A percentile compares a stretch with the other conserved stretches of the same genome.
Conservation (phyloP, 2,888 invertebrate species). For the Vandiemenella viatica region DNA sequence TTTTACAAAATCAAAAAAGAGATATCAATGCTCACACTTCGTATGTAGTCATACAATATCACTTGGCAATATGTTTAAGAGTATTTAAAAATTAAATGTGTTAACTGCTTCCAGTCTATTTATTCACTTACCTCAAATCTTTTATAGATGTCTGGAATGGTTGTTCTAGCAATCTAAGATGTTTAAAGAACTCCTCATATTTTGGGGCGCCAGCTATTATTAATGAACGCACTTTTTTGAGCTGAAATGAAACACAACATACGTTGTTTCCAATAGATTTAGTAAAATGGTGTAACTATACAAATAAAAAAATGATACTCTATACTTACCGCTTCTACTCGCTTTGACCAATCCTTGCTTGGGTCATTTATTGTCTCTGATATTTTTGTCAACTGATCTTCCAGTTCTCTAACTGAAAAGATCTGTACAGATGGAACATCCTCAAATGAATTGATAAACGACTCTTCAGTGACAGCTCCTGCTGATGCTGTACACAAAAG, state of each 20-base stretch:
- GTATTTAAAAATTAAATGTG: too few relatives aligned
- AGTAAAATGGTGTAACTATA: too few relatives aligned
- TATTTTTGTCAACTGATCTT: conserved; percentile 61
- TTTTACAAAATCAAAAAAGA: too few relatives aligned
- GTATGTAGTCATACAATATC: too few relatives aligned
- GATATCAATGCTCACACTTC: too few relatives aligned
- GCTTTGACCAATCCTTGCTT: conserved; percentile 83
- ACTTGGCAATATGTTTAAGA: too few relatives aligned
- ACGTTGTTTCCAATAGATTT: too few relatives aligned
- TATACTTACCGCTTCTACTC: conserved; percentile 68
- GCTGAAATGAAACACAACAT: conserved; percentile 42
- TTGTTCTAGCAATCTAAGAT: conserved; percentile 63
- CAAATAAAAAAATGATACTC: too few relatives aligned
- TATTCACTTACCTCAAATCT: conserved; percentile 51
- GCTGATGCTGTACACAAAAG: conserved; percentile 36
- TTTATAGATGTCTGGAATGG: conserved; percentile 69
- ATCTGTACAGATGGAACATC: conserved; percentile 66
- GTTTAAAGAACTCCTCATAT: conserved; percentile 53
- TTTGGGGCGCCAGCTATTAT: conserved; percentile 67
- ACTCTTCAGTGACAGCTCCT: conserved; percentile 79
- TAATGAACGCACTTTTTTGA: conserved; percentile 73
- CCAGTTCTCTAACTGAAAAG: conserved; percentile 69
- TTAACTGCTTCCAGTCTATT: too few relatives aligned
- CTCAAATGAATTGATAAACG: conserved; percentile 74
- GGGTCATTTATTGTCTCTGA: conserved; percentile 62